Conservation (phyloP, 2,888 invertebrate species). For the Eristalis intricaria region DNA sequence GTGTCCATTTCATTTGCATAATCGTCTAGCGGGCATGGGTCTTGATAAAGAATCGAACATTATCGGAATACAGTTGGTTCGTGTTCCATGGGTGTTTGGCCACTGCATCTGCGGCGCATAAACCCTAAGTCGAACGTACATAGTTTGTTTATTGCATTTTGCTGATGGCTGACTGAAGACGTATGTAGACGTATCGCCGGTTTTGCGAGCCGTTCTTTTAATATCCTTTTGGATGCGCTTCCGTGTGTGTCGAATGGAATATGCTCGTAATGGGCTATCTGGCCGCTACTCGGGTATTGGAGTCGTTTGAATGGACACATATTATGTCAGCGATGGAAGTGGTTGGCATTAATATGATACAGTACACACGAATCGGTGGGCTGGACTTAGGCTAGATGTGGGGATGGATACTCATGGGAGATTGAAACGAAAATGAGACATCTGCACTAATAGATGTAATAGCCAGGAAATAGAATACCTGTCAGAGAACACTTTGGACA, state of each 20-base stretch:
- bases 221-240: conserved; percentile 50
- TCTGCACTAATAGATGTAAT: too few relatives aligned
- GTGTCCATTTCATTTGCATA: conserved; percentile 67
- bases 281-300: conserved; percentile 6
- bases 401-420: neutral
- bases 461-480: too few relatives aligned
- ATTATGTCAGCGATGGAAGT: conserved; percentile 58
- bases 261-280: neutral
- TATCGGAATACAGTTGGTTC: conserved; percentile 51
- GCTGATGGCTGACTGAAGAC: conserved; percentile 45
- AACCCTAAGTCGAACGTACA: conserved; percentile 26
- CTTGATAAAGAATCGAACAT: conserved; percentile 63
- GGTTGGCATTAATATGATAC: conserved; percentile 55
- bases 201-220: conserved; percentile 23
- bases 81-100: neutral
- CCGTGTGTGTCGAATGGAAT: conserved; percentile 28
- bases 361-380: neutral
- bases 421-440: neutral
- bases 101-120: conserved; percentile 12
- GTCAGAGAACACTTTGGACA: too few relatives aligned
- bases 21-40: conserved; percentile 38
- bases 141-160: conserved; percentile 57
- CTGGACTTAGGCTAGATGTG: neutral
- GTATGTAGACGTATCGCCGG: conserved; percentile 17
- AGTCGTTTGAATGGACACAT: conserved; percentile 20